Percentiles rank a stretch among this genome's conserved stretches.
phyloP scores from a whole-genome alignment of 2,113 vertebrate species.

The Nipponia nippon region DNA sequence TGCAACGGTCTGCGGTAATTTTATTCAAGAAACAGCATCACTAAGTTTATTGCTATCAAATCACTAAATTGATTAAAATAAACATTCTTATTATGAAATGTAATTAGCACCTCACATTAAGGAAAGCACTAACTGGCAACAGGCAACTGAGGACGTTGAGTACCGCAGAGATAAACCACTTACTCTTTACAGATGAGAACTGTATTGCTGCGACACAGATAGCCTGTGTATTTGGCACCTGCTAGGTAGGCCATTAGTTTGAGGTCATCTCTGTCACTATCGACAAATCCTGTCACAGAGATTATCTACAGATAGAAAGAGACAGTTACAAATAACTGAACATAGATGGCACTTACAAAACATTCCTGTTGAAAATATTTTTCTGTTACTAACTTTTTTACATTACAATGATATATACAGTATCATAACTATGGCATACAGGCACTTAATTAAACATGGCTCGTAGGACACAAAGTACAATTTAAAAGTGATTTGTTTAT shows the following conservation, averaged over 20 bases:
- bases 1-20: rapidly evolving
- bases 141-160: background rate
- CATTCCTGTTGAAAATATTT: background rate
- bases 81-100: background rate
- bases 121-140: background rate
- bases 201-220: conserved; percentile 93
- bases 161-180: conserved; percentile 1
- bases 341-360: background rate
- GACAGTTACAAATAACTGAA: background rate
- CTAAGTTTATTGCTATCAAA: background rate
- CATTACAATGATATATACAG: background rate
- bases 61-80: background rate
- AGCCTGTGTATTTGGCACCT: conserved; percentile 93
- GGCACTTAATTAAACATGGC: background rate
- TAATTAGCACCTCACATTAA: background rate
- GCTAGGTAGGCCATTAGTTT: conserved; percentile 95
- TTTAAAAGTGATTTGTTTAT: background rate
- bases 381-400: background rate
- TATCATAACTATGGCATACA: background rate
- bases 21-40: background rate
- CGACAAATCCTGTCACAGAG: conserved; percentile 94
- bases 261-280: conserved; percentile 92
- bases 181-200: conserved; percentile 98
- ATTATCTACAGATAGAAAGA: conserved; percentile 80
- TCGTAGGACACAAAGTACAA: background rate